These are phyloP conservation scores for Potamilus streckersoni DNA, from an alignment of 1,140 invertebrate genomes.

Conservation along the genomic window DNA sequence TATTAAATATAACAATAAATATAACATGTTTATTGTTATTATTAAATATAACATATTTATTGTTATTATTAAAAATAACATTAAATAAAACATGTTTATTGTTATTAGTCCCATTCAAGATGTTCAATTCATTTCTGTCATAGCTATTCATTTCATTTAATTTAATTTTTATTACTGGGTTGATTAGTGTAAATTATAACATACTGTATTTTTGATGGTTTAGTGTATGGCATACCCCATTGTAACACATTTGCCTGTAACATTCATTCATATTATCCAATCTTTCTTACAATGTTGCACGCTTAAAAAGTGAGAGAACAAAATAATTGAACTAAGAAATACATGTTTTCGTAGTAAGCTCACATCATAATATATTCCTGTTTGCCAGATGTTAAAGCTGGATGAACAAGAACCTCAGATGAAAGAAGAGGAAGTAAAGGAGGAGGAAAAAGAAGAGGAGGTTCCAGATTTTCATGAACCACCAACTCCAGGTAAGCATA, in stretches of 20 bases:
- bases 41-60: too few species aligned
- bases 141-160: too few species aligned
- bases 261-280: background rate
- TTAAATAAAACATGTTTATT: too few species aligned
- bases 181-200: too few species aligned
- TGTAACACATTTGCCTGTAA: background rate
- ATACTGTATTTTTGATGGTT: too few species aligned
- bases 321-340: background rate
- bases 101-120: too few species aligned
- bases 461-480: conserved; percentile 30
- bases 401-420: conserved; percentile 13
- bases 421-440: conserved; percentile 18
- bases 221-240: too few species aligned
- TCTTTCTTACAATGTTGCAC: background rate
- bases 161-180: too few species aligned
- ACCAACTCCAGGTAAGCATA: conserved; percentile 17
- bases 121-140: too few species aligned
- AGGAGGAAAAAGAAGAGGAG: conserved; percentile 28
- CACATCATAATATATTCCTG: background rate
- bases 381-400: conserved; percentile 25
- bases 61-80: too few species aligned
- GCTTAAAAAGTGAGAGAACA: background rate
- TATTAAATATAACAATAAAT: too few species aligned
- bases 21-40: too few species aligned
- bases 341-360: background rate